Evolutionary conservation across 2,797 vertebrate species (phyloP), one percentile per base, ranked within the genome.

Genomic region (Poeciliopsis infans): DNA sequence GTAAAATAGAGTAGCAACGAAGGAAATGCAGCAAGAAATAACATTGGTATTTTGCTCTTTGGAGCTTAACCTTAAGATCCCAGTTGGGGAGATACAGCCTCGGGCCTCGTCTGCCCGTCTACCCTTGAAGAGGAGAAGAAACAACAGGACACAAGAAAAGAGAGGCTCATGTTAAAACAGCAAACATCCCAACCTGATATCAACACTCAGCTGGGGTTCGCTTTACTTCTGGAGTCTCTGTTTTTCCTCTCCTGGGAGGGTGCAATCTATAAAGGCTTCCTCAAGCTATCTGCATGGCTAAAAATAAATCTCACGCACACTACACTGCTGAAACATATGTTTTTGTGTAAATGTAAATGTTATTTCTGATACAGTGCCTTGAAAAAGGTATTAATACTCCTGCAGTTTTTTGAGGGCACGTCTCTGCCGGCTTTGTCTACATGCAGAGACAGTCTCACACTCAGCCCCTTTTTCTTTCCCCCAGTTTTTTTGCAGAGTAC

Each of bases 171-270:
- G 90, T 92, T 94, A 90, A 94, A 92, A 95, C 88, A 95, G 90
- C 93, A 94, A 95, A 94, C 91, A 93, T 88, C 86, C 92, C 88
- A 94, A 94, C 90, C 85, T 92, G 91, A 93, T 92, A 91, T 89
- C 78, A 79, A 91, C 90, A 87, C 92, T 90, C 91, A 87, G 90
- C 84, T 90, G 88, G 88, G 87, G 87, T 89, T 91, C 81, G 76
- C 87, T 91, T 83, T 80, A 84, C 90, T 91, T 88, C 81, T 88
- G 81, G 81, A 39, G 84, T 84, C 89, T 88, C 79, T 87, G 85
- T 81, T 89, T 88, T 86, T 91, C 81, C 81, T 89, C 87, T 90
- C 90, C 81, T 81, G 85, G 86, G 90, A 91, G 82, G 83, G 78
- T 79, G 77, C 80, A 79, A 83, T 90, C 85, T 86, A 90, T 89